phyloP scores from a whole-genome alignment of 1,140 invertebrate species.

The Zaprionus kolodkinae region DNA sequence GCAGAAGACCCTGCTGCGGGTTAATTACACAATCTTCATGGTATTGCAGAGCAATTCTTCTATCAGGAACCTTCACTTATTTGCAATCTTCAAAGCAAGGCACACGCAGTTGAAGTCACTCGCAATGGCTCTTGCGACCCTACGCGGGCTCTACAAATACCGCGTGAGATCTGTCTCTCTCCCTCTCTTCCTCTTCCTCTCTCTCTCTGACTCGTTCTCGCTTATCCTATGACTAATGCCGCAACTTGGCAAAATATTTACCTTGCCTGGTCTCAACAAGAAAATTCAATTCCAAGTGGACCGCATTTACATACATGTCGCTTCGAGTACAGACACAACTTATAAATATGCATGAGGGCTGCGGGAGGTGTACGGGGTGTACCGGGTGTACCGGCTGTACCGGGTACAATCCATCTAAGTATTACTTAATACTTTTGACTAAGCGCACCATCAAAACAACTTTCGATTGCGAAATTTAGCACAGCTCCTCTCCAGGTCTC shows the following conservation, averaged over 20 bases:
- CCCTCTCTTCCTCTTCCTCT: no score
- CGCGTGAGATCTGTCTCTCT: neutral
- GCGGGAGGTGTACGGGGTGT: neutral
- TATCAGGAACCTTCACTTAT: neutral
- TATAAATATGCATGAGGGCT: neutral
- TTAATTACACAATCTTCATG: no score
- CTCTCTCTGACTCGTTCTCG: neutral
- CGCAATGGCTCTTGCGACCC: neutral
- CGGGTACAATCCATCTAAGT: constrained; percentile 48
- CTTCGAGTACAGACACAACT: constrained; percentile 4
- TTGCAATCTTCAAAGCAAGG: neutral
- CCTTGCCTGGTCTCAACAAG: constrained; percentile 45
- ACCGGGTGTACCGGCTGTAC: neutral
- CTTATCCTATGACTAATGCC: constrained; percentile 48
- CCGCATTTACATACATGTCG: constrained; percentile 46
- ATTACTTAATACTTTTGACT: constrained; percentile 81
- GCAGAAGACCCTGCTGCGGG: no score
- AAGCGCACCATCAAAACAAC: constrained; percentile 78
- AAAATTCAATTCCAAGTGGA: constrained; percentile 46
- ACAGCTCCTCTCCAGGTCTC: constrained; percentile 34
- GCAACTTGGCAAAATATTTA: constrained; percentile 50
- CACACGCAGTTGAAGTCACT: neutral
- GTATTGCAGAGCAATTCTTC: neutral
- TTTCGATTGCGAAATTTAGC: constrained; percentile 81
- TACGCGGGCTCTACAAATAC: constrained; percentile 20